A percentile compares a stretch with the other conserved stretches of the same genome.
Conservation (phyloP, 2,797 vertebrate species). For the Sebastes kiyomatsui region DNA sequence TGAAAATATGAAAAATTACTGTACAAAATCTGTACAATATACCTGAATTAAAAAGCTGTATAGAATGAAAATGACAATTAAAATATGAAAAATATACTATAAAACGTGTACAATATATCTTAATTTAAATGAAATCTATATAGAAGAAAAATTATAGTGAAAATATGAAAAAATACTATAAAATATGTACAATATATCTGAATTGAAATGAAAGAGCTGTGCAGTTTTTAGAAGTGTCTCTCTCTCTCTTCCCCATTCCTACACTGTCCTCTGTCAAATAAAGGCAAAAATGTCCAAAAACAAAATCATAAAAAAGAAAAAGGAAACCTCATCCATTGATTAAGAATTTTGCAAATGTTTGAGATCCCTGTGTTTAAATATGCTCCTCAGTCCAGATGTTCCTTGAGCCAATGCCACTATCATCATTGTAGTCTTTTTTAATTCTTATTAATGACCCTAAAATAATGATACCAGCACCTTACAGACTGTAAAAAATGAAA, state of each 20-base stretch:
- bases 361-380: neutral
- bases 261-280: neutral
- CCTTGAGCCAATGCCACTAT: neutral
- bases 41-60: too few relatives aligned
- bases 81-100: fast-evolving
- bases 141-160: neutral
- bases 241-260: neutral
- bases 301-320: too few relatives aligned
- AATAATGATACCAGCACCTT: neutral
- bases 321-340: neutral
- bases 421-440: too few relatives aligned
- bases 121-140: neutral
- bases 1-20: too few relatives aligned
- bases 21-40: too few relatives aligned
- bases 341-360: neutral
- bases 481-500: neutral
- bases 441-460: neutral
- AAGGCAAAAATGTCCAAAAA: neutral
- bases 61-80: neutral
- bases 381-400: neutral
- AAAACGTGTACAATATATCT: fast-evolving
- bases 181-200: neutral
- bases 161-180: neutral
- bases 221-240: neutral
- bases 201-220: too few relatives aligned